A percentile compares a stretch with the other conserved stretches of the same genome.
Evolutionary conservation across 1,140 invertebrate species (phyloP).

Genomic region (Drosophila funebris): DNA sequence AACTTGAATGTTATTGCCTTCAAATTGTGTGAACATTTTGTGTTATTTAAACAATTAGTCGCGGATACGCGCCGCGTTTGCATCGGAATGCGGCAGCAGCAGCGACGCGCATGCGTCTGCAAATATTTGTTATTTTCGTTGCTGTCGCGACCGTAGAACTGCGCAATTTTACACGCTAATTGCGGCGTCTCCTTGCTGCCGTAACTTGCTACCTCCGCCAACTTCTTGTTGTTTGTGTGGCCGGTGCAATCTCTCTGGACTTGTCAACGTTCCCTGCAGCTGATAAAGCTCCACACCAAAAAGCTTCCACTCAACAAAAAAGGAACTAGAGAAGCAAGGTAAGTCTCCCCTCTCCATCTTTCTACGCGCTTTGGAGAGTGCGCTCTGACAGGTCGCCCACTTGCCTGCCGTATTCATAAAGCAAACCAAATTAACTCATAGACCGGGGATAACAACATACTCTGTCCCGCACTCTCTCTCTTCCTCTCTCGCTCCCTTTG

Average conservation of each 20-base stretch:
- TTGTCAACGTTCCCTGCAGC: neutral
- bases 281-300: conserved; percentile 4
- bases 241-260: neutral
- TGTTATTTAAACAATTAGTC: conserved; percentile 72
- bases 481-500: neutral
- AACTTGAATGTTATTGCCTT: conserved; percentile 26
- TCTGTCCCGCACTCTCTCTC: conserved; percentile 10
- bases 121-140: conserved; percentile 69
- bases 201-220: neutral
- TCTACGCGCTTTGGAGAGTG: neutral
- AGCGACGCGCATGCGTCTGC: conserved; percentile 57
- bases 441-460: conserved; percentile 14
- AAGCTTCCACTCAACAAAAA: neutral
- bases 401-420: conserved; percentile 11
- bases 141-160: conserved; percentile 20
- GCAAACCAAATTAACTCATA: conserved; percentile 72
- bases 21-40: conserved; percentile 51
- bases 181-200: neutral
- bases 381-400: conserved; percentile 44
- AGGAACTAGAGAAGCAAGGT: neutral
- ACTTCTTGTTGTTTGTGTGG: neutral
- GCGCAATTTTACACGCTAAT: conserved; percentile 36
- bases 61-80: conserved; percentile 41
- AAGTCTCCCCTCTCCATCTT: neutral
- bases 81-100: conserved; percentile 62